A percentile compares a stretch with the other conserved stretches of the same genome.
Conservation (phyloP, 1,140 invertebrate genomes). For the Gryon sp. region DNA sequence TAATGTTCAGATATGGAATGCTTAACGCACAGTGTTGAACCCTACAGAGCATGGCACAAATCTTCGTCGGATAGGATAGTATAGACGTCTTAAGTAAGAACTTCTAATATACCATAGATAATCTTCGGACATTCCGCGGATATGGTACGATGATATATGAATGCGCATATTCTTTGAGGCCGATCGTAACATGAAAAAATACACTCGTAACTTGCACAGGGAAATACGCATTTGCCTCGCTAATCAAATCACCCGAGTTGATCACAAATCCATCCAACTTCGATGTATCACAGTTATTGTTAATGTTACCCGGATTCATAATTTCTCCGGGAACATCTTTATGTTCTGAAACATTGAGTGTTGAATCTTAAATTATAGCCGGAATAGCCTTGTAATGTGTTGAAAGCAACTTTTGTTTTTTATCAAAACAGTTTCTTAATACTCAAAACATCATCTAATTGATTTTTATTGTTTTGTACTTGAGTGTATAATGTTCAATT, state of each 20-base stretch:
- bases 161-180: slow-evolving; percentile 55
- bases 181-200: slow-evolving; percentile 45
- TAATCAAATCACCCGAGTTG: slow-evolving; percentile 53
- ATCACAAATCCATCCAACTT: slow-evolving; percentile 46
- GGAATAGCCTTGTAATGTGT: too few relatives aligned
- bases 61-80: slow-evolving; percentile 56
- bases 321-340: slow-evolving; percentile 48
- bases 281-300: slow-evolving; percentile 56
- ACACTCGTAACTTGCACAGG: slow-evolving; percentile 14
- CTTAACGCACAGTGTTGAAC: slow-evolving; percentile 53
- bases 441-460: too few relatives aligned
- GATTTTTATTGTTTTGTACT: too few relatives aligned
- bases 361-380: slow-evolving; percentile 28
- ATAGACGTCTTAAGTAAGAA: slow-evolving; percentile 62
- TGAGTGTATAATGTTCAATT: too few relatives aligned
- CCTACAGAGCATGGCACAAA: slow-evolving; percentile 53
- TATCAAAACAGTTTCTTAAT: too few relatives aligned
- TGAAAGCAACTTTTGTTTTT: too few relatives aligned
- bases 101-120: slow-evolving; percentile 65
- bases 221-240: slow-evolving; percentile 58
- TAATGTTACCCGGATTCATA: slow-evolving; percentile 43
- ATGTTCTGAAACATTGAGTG: slow-evolving; percentile 23
- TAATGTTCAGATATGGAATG: slow-evolving; percentile 54
- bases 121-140: slow-evolving; percentile 58
- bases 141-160: slow-evolving; percentile 65